Percentiles rank a stretch among this genome's conserved stretches.
Evolutionary conservation across 1,140 invertebrate species (phyloP).

Genomic region (Hermetia illucens): DNA sequence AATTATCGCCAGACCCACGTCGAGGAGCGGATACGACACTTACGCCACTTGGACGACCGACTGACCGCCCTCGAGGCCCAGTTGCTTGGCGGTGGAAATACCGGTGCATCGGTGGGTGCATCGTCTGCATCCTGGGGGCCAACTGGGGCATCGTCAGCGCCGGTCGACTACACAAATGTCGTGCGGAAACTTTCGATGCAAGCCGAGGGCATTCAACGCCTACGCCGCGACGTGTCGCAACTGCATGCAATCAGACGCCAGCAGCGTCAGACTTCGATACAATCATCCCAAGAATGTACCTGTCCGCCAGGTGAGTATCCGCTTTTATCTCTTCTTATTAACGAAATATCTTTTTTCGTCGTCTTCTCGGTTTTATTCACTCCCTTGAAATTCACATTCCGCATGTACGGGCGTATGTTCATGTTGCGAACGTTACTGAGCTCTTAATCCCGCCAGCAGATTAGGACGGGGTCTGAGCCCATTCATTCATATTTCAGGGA

Average conservation of each 20-base stretch:
- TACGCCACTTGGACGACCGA: constrained; percentile 24
- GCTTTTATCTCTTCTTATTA: not conserved
- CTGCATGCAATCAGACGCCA: constrained; percentile 23
- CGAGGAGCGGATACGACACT: constrained; percentile 20
- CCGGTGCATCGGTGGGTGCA: constrained; percentile 3
- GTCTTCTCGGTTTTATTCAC: not conserved
- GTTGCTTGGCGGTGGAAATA: constrained; percentile 7
- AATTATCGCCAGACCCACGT: constrained; percentile 23
- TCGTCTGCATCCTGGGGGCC: constrained; percentile 5
- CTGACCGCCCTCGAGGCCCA: constrained; percentile 23
- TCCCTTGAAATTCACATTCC: no score
- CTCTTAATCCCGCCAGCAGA: no score
- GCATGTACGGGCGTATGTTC: not conserved
- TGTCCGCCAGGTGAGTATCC: constrained; percentile 25
- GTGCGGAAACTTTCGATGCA: constrained; percentile 9
- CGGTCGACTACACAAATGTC: constrained; percentile 5
- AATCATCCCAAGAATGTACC: constrained; percentile 16
- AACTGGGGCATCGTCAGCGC: not conserved
- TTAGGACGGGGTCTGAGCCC: no score
- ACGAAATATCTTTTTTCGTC: not conserved
- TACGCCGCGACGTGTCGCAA: constrained; percentile 27
- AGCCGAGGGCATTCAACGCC: constrained; percentile 21
- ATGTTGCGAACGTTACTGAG: no score
- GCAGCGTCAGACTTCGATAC: constrained; percentile 18
- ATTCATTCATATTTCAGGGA: no score